Conservation (phyloP, 1,140 invertebrate species). For the Zeugodacus cucurbitae region DNA sequence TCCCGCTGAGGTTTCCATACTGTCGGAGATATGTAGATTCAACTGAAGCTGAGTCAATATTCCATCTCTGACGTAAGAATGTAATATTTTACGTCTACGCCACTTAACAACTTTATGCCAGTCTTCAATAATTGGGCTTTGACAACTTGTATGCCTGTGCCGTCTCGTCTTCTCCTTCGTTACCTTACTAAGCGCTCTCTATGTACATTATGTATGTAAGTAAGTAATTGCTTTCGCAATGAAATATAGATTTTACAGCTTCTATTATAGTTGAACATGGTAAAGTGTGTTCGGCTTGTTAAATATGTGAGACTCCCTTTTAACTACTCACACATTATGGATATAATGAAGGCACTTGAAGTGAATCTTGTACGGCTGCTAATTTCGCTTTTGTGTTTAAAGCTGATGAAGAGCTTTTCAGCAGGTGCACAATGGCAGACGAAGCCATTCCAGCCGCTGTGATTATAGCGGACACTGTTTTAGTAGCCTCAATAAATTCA, state of each 20-base stretch:
- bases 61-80: not conserved
- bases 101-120: not conserved
- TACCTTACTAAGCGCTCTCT: too few relatives aligned
- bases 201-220: too few relatives aligned
- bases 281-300: not conserved
- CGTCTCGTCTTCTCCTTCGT: too few relatives aligned
- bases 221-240: not conserved
- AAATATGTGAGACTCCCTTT: not conserved
- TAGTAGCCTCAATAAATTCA: not conserved
- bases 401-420: not conserved
- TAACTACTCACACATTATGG: not conserved
- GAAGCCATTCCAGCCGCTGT: not conserved
- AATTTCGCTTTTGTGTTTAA: not conserved
- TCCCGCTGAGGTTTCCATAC: too few relatives aligned
- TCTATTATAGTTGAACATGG: too few relatives aligned
- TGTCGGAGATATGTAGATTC: too few relatives aligned
- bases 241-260: constrained; percentile 14
- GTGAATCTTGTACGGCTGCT: not conserved
- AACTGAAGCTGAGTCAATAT: not conserved
- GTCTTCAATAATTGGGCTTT: not conserved
- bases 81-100: not conserved
- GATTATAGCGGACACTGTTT: not conserved
- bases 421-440: not conserved
- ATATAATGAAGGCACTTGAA: not conserved
- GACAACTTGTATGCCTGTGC: not conserved